Base-by-base conservation (phyloP, 1,140 invertebrate species). In the Drosophila rufa region DNA sequence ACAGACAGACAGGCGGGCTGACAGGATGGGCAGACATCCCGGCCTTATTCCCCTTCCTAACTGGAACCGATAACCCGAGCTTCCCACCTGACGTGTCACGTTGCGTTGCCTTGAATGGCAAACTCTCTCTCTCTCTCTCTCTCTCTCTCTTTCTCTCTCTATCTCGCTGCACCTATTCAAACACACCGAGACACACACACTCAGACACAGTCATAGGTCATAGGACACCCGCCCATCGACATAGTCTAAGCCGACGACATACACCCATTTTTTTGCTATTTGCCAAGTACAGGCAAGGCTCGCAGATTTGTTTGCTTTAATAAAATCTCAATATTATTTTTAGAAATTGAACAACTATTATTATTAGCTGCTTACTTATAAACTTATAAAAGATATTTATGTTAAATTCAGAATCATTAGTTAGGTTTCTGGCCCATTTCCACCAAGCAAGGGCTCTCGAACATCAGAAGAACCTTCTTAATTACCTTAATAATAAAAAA, bases 101-200 rank as follows among this genome's bases (percentile, higher is more conserved):
- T 79, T 79, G 77, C 77, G 60, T 79, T 79, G 77, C 77, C 76
- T 79, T 79, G 75, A 79, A 79, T 79, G 60, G 56, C 56, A 73
- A 70, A 67, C 61, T 42, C 48, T 15, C 58, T 36, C 27, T 15
- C 43, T 45, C 17, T 22, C 8, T 55, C 17, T 19, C 0, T 14
- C 17, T 38, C 33, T 22, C 19, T 22, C 19, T 22, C 50, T 12
- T 17, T 36, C 17, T 22, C 33, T 22, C 8, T 55, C 17, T 22
- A 0, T 14, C 17, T 38, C 33, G 19, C 33, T 22, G 47, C 40
- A 51, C 53, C 62, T 55, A 69, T 57, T 68, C 61, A 60, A 33
- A 65, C 38, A 38, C 53, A 65, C 61, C 27, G 1, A 15, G 19
- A 51, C 38, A 67, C 38, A 65, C 43, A 65, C 42, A 50, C 45